A percentile compares a stretch with the other conserved stretches of the same genome.
These are phyloP conservation scores for Anoplophora glabripennis DNA, from an alignment of 1,140 invertebrate genomes.

Conservation along the genomic window DNA sequence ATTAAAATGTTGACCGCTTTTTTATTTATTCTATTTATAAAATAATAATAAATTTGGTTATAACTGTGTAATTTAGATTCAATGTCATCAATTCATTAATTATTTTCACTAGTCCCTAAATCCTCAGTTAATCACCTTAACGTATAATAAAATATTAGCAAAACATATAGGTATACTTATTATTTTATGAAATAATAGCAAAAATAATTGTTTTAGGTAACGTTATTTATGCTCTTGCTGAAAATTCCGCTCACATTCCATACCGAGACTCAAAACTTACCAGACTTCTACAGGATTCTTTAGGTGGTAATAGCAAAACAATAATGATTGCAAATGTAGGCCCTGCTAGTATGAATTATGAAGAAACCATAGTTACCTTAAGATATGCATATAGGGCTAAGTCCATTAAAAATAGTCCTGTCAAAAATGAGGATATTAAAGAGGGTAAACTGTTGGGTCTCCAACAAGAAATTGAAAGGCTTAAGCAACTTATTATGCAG, in stretches of 20 bases:
- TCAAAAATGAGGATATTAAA: constrained; percentile 90
- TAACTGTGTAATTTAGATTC: too few species aligned
- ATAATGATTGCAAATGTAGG: constrained; percentile 97
- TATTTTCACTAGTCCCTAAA: too few species aligned
- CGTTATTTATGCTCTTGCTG: constrained; percentile 91
- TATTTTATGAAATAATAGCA: neutral
- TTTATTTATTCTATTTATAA: too few species aligned
- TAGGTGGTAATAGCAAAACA: constrained; percentile 94
- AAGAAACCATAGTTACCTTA: constrained; percentile 90
- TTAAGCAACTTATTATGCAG: constrained; percentile 42
- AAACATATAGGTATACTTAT: too few species aligned
- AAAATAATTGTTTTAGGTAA: constrained; percentile 65
- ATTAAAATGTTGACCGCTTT: too few species aligned
- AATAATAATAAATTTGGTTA: too few species aligned
- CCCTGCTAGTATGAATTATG: constrained; percentile 93
- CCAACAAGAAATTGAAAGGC: constrained; percentile 45
- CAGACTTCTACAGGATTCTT: constrained; percentile 86
- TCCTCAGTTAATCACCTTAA: too few species aligned
- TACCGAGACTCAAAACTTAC: constrained; percentile 95
- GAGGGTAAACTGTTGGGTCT: constrained; percentile 44
- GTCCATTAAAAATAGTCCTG: constrained; percentile 91
- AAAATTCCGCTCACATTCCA: constrained; percentile 84
- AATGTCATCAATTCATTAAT: too few species aligned
- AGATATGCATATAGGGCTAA: constrained; percentile 92
- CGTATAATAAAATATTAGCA: too few species aligned